These are phyloP conservation scores for Theristicus caerulescens DNA, from an alignment of 2,113 vertebrate genomes.

Conservation along the genomic window DNA sequence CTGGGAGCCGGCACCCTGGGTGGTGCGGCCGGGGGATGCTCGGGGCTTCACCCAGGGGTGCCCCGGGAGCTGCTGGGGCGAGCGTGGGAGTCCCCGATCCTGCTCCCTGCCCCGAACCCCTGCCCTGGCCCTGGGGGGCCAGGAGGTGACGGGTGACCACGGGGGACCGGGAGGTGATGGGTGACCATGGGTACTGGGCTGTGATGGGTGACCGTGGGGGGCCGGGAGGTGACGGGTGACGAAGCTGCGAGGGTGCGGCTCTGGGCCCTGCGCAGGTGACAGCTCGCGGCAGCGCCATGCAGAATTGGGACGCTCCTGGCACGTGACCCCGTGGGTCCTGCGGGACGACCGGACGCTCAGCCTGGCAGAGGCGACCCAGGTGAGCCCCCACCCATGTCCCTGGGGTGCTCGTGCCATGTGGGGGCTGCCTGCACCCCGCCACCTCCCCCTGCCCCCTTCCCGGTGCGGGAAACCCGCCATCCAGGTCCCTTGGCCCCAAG, in stretches of 20 bases:
- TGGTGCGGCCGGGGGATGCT: neutral
- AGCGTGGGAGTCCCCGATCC: neutral
- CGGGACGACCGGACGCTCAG: neutral
- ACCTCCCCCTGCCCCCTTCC: neutral
- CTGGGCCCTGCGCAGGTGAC: neutral
- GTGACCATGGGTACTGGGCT: too few relatives aligned
- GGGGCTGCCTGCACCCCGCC: neutral
- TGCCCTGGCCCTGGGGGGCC: neutral
- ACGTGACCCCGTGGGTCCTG: constrained; percentile 11
- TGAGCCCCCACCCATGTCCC: neutral
- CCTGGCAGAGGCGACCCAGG: constrained; percentile 45
- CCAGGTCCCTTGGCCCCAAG: neutral
- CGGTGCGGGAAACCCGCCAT: neutral
- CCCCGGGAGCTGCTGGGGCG: neutral
- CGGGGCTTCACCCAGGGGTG: neutral
- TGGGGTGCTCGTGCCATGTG: accelerated
- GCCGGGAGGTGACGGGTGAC: neutral
- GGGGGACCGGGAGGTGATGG: neutral
- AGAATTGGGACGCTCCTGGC: neutral
- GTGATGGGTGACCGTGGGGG: neutral
- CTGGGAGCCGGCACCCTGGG: neutral
- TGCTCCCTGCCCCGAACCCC: too few relatives aligned
- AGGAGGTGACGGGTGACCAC: neutral
- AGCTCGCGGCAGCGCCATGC: neutral
- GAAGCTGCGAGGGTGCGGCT: neutral